Percentiles rank a stretch among this genome's conserved stretches.
Evolutionary conservation across 2,113 vertebrate species (phyloP).

Genomic region (Cryptomyrus ogoouensis): DNA sequence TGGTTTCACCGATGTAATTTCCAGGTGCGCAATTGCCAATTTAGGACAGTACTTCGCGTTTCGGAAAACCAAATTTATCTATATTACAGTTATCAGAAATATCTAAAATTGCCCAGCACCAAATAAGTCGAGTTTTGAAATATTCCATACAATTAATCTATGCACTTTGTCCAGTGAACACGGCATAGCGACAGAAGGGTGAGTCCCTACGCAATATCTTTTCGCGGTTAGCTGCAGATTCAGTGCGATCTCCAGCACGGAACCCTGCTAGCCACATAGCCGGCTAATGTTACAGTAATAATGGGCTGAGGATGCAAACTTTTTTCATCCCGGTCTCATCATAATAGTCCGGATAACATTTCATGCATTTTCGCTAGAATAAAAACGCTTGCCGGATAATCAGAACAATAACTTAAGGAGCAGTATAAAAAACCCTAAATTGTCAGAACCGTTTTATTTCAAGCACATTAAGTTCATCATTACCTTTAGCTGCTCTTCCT

Average conservation of each 20-base stretch:
- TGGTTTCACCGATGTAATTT: background rate
- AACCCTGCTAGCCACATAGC: slow-evolving; percentile 1
- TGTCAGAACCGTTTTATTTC: slow-evolving; percentile 13
- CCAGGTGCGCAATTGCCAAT: slow-evolving; percentile 5
- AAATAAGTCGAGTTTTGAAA: background rate
- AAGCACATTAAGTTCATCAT: slow-evolving; percentile 32
- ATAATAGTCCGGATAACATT: background rate
- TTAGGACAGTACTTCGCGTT: background rate
- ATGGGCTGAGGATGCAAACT: background rate
- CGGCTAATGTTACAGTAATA: slow-evolving; percentile 7
- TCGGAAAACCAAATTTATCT: background rate
- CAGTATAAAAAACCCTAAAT: background rate
- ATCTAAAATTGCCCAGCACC: background rate
- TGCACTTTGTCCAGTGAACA: background rate
- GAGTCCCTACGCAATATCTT: background rate
- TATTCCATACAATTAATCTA: background rate
- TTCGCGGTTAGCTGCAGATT: background rate
- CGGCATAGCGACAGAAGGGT: background rate
- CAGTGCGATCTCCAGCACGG: background rate
- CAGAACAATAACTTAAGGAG: background rate
- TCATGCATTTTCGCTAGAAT: background rate
- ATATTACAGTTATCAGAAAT: background rate
- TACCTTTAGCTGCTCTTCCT: slow-evolving; percentile 48
- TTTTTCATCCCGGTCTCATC: background rate
- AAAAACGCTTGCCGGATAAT: background rate